phyloP scores from a whole-genome alignment of 1,140 invertebrate species.

The Procambarus virginalis region DNA sequence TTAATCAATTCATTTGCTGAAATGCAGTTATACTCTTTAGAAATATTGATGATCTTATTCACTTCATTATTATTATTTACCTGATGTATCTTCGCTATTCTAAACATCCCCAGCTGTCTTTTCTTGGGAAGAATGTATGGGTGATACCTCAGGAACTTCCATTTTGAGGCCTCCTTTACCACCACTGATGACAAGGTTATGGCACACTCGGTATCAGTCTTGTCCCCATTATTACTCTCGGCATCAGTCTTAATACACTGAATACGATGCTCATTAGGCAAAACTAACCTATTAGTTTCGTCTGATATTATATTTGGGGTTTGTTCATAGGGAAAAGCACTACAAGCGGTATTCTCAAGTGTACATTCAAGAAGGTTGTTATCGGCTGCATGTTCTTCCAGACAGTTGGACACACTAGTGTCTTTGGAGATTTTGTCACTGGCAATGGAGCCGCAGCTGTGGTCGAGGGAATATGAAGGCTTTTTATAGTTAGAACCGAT shows the following conservation, averaged over 20 bases:
- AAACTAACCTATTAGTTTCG: background rate
- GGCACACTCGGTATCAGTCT: background rate
- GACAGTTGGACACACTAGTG: background rate
- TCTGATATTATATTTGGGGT: background rate
- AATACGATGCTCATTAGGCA: background rate
- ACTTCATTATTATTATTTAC: background rate
- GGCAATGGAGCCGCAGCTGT: too few species aligned
- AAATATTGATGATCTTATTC: background rate
- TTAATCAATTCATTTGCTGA: background rate
- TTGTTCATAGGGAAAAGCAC: background rate
- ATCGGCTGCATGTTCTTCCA: background rate
- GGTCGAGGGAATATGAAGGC: background rate
- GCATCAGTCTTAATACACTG: background rate
- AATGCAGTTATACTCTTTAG: background rate
- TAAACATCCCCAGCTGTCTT: background rate
- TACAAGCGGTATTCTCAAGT: background rate
- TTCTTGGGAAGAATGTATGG: slow-evolving; percentile 30
- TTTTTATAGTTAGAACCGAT: background rate
- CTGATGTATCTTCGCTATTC: background rate
- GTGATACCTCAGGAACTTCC: slow-evolving; percentile 4
- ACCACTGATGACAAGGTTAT: background rate
- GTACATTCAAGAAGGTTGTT: background rate
- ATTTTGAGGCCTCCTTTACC: background rate
- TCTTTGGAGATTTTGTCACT: background rate
- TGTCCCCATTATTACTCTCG: background rate